Percentiles rank a stretch among this genome's conserved stretches.
phyloP scores from a whole-genome alignment of 2,888 invertebrate genomes.

The Hirtodrosophila histrioides region DNA sequence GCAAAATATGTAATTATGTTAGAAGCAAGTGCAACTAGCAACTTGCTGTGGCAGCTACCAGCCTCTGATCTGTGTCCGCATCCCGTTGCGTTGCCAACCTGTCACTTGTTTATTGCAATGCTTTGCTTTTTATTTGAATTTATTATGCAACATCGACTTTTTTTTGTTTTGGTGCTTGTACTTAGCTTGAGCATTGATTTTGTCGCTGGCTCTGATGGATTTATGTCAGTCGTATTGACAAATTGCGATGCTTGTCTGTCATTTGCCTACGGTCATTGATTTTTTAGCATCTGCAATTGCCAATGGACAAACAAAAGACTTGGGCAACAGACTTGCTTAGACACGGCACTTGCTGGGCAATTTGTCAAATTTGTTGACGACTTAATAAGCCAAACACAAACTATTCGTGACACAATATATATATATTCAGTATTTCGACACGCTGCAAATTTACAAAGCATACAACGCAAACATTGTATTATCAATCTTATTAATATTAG shows the following conservation, averaged over 20 bases:
- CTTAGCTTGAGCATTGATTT: slow-evolving; percentile 50
- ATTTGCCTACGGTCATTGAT: slow-evolving; percentile 50
- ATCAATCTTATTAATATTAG: slow-evolving; percentile 39
- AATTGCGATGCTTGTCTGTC: slow-evolving; percentile 58
- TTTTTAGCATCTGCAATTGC: slow-evolving; percentile 45
- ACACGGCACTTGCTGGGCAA: slow-evolving; percentile 47
- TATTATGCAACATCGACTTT: slow-evolving; percentile 71
- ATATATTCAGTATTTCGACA: slow-evolving; percentile 32
- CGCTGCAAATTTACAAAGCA: slow-evolving; percentile 6
- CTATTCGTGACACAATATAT: slow-evolving; percentile 45
- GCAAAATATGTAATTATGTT: slow-evolving; percentile 75
- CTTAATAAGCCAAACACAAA: slow-evolving; percentile 47
- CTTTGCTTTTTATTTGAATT: slow-evolving; percentile 60
- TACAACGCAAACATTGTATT: slow-evolving; percentile 23
- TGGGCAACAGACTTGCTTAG: slow-evolving; percentile 46
- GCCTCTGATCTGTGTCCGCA: slow-evolving; percentile 11
- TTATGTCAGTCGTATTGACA: slow-evolving; percentile 72
- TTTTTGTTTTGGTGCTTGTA: slow-evolving; percentile 18
- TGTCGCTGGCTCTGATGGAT: slow-evolving; percentile 58
- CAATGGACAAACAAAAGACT: slow-evolving; percentile 57
- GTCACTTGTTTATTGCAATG: slow-evolving; percentile 50
- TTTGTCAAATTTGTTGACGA: slow-evolving; percentile 54
- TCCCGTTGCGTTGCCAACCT: slow-evolving; percentile 20
- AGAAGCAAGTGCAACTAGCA: slow-evolving; percentile 54
- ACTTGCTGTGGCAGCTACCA: slow-evolving; percentile 22